phyloP scores from a whole-genome alignment of 2,113 vertebrate species.

The Oxyruncus cristatus region DNA sequence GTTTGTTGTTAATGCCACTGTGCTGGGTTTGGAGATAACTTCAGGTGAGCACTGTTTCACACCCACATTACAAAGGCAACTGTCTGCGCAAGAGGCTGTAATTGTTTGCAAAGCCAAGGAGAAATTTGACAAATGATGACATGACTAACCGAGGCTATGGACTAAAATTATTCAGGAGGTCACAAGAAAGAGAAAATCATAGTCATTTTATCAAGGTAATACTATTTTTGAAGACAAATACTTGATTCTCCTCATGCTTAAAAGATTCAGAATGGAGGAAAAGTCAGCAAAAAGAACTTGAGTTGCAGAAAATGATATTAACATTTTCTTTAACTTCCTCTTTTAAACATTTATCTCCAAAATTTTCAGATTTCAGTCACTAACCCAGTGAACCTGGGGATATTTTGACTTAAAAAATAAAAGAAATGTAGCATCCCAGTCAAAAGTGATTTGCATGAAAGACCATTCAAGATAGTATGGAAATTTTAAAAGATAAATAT shows the following conservation, averaged over 20 bases:
- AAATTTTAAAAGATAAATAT: neutral
- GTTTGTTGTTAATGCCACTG: neutral
- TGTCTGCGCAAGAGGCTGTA: neutral
- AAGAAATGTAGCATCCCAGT: neutral
- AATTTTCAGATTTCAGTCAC: constrained; percentile 23
- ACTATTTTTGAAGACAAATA: neutral
- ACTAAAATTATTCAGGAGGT: neutral
- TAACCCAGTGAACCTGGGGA: neutral
- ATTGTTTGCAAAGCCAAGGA: neutral
- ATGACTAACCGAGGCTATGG: neutral
- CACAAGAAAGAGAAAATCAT: neutral
- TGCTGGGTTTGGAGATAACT: neutral
- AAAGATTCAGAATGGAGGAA: neutral
- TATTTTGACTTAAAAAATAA: neutral
- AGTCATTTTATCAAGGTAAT: neutral
- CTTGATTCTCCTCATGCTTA: neutral
- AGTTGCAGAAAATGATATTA: neutral
- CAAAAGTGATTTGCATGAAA: neutral
- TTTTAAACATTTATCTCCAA: constrained; percentile 57
- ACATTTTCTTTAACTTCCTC: neutral
- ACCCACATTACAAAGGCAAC: neutral
- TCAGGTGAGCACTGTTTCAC: neutral
- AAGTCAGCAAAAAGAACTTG: neutral
- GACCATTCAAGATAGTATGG: neutral
- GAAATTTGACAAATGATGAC: neutral